Conservation (phyloP, 2,888 invertebrate species). For the Metopia argyrocephala region DNA sequence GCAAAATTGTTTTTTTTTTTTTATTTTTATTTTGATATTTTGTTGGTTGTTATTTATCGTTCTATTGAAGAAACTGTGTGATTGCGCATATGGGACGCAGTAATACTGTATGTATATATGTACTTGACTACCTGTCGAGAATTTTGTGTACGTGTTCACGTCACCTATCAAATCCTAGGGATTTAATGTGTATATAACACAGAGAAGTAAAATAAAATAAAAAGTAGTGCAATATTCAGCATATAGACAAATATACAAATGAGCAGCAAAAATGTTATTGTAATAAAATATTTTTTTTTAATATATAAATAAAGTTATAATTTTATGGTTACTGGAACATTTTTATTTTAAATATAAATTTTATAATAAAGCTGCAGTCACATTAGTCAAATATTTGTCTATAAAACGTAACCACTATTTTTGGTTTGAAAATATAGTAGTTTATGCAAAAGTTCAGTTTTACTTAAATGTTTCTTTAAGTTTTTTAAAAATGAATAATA, state of each 20-base stretch:
- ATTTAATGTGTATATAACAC: slow-evolving; percentile 12
- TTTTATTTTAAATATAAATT: neutral
- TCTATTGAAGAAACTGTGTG: neutral
- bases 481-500: no score
- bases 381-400: no score
- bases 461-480: no score
- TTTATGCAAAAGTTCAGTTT: no score
- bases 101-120: neutral
- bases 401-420: no score
- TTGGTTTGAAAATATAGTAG: no score
- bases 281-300: neutral
- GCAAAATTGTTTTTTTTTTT: neutral
- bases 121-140: slow-evolving; percentile 11
- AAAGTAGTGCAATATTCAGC: neutral
- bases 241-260: slow-evolving; percentile 9
- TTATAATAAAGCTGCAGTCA: no score
- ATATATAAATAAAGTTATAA: neutral
- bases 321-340: neutral
- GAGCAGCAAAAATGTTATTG: neutral
- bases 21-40: neutral
- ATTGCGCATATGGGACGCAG: neutral
- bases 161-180: slow-evolving; percentile 37
- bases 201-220: neutral
- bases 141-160: neutral
- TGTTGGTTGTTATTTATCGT: neutral